Evolutionary conservation across 1,140 invertebrate genomes (phyloP).

Genomic region (Drosophila quadrilineata): DNA sequence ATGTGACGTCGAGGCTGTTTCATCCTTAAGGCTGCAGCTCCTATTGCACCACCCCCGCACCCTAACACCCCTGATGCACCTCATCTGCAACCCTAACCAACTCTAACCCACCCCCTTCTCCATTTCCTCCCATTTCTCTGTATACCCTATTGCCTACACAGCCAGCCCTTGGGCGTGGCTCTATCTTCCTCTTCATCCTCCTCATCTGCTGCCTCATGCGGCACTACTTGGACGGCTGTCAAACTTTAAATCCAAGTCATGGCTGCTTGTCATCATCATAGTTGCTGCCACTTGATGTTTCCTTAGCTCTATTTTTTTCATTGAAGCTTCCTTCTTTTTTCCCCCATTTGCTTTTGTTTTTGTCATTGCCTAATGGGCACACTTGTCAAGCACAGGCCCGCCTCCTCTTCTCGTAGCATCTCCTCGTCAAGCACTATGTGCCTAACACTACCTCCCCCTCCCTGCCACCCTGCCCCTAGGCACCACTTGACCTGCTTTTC

Average conservation of each 20-base stretch:
- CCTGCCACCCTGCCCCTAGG: constrained; percentile 29
- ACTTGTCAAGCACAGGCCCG: too few relatives aligned
- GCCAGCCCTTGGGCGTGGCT: constrained; percentile 20
- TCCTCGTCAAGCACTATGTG: constrained; percentile 7
- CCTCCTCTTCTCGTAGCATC: too few relatives aligned
- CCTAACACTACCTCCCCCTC: too few relatives aligned
- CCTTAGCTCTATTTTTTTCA: constrained; percentile 3
- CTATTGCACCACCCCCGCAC: neutral
- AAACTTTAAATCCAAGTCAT: constrained; percentile 51
- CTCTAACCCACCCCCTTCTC: neutral
- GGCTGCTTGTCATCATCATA: constrained; percentile 38
- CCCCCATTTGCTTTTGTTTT: constrained; percentile 21
- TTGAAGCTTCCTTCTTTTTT: constrained; percentile 1
- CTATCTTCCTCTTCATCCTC: constrained; percentile 4
- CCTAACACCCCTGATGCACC: too few relatives aligned
- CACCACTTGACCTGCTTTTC: constrained; percentile 59
- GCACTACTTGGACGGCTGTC: constrained; percentile 31
- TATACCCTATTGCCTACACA: constrained; percentile 14
- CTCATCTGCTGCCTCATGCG: constrained; percentile 7
- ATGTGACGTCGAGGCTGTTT: constrained; percentile 43
- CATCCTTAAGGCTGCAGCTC: constrained; percentile 11
- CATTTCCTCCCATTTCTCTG: neutral
- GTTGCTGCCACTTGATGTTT: constrained; percentile 18
- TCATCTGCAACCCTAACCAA: too few relatives aligned
- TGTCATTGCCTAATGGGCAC: constrained; percentile 65